A percentile compares a stretch with the other conserved stretches of the same genome.
phyloP scores from a whole-genome alignment of 2,113 vertebrate genomes.

The Haplotaxodon microlepis region DNA sequence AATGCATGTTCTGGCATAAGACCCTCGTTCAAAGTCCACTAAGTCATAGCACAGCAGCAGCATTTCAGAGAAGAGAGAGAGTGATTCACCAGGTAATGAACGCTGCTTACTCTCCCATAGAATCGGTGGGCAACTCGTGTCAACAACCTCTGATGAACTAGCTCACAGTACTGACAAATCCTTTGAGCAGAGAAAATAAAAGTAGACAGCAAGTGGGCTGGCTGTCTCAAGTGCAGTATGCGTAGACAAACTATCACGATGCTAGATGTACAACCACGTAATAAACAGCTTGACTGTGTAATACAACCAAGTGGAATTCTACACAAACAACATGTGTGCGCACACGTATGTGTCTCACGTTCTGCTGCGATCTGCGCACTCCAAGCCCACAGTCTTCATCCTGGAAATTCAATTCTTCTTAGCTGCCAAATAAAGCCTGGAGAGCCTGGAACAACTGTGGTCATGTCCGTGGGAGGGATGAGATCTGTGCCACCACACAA shows the following conservation, averaged over 20 bases:
- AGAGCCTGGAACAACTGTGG: neutral
- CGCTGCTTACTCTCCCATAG: neutral
- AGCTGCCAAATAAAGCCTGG: neutral
- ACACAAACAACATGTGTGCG: neutral
- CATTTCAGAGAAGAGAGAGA: neutral
- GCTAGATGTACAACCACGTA: neutral
- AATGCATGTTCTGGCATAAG: neutral
- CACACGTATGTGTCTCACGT: neutral
- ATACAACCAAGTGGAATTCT: neutral
- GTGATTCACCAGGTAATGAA: slow-evolving; percentile 27
- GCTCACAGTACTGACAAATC: neutral
- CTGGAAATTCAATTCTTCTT: neutral
- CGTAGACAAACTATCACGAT: neutral
- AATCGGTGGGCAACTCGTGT: slow-evolving; percentile 23
- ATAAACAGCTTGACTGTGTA: neutral
- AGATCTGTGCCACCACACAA: slow-evolving; percentile 5
- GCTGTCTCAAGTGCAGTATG: neutral
- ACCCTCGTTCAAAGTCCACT: slow-evolving; percentile 29
- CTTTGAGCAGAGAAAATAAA: neutral
- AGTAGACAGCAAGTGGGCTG: neutral
- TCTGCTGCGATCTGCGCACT: neutral
- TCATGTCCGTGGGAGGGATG: slow-evolving; percentile 8
- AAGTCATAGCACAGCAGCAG: neutral
- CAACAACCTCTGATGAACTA: slow-evolving; percentile 4
- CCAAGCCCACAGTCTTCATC: neutral